Conservation (phyloP, 1,140 invertebrate genomes). For the Maconellicoccus hirsutus region DNA sequence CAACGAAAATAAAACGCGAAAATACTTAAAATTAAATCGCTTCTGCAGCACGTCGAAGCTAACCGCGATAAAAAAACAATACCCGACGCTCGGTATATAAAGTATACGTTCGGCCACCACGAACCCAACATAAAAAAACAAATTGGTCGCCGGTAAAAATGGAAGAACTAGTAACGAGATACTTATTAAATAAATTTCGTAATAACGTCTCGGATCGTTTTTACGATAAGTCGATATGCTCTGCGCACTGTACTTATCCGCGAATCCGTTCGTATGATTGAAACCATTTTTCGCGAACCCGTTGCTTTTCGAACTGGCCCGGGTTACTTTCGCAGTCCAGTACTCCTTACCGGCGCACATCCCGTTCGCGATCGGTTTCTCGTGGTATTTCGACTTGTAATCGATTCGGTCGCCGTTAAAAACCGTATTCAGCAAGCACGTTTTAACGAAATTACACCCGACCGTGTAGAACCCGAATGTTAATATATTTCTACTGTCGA, state of each 20-base stretch:
- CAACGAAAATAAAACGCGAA: constrained; percentile 35
- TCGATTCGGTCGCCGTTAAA: neutral
- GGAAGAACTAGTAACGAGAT: constrained; percentile 62
- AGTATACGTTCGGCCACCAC: constrained; percentile 91
- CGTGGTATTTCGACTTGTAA: constrained; percentile 3
- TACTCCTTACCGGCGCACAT: neutral
- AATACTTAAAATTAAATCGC: constrained; percentile 33
- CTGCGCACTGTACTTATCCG: neutral
- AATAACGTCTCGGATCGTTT: neutral
- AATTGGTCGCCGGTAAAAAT: constrained; percentile 87
- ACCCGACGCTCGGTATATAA: constrained; percentile 91
- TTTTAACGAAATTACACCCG: constrained; percentile 10
- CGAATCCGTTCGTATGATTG: neutral
- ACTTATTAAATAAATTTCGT: constrained; percentile 3
- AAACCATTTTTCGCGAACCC: neutral
- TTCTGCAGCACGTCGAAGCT: constrained; percentile 37
- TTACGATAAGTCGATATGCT: neutral
- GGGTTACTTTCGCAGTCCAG: neutral
- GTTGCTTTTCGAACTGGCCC: neutral
- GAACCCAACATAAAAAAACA: constrained; percentile 92
- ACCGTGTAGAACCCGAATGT: constrained; percentile 56
- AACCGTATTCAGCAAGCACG: neutral
- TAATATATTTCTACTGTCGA: constrained; percentile 61
- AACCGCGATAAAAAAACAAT: constrained; percentile 74
- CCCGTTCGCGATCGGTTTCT: neutral